Evolutionary conservation across 2,888 invertebrate species (phyloP).

Genomic region (Parapristionchus giblindavisi): DNA sequence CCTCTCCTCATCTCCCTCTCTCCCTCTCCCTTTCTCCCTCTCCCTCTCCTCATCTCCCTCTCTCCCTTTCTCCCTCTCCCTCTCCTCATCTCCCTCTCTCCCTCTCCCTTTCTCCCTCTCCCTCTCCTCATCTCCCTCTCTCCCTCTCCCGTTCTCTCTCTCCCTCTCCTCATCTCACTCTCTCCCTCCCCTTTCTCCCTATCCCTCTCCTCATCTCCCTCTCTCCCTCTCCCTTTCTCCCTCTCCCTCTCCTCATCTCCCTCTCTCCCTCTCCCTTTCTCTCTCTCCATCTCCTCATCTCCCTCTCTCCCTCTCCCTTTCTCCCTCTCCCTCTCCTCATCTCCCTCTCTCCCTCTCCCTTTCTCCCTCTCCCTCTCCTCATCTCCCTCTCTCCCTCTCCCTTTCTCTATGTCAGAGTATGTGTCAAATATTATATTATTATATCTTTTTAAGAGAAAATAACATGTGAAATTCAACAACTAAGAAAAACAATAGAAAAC

Average conservation of each 20-base stretch:
- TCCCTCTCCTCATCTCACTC: neutral
- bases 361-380: neutral
- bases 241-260: neutral
- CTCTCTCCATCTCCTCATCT: neutral
- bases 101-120: neutral
- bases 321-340: neutral
- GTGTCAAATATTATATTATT: neutral
- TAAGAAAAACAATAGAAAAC: neutral
- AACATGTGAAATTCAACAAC: neutral
- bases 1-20: too few species aligned
- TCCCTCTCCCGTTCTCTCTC: neutral
- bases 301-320: neutral
- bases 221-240: neutral
- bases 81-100: neutral
- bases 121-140: neutral
- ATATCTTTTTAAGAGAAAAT: neutral
- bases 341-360: neutral
- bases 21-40: too few species aligned
- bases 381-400: neutral
- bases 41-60: conserved; percentile 3
- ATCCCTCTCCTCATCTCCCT: neutral
- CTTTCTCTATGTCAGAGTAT: neutral
- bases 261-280: neutral
- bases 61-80: neutral
- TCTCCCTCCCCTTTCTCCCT: neutral